A percentile compares a stretch with the other conserved stretches of the same genome.
phyloP scores from a whole-genome alignment of 2,797 vertebrate species.

The Scleropages formosus region DNA sequence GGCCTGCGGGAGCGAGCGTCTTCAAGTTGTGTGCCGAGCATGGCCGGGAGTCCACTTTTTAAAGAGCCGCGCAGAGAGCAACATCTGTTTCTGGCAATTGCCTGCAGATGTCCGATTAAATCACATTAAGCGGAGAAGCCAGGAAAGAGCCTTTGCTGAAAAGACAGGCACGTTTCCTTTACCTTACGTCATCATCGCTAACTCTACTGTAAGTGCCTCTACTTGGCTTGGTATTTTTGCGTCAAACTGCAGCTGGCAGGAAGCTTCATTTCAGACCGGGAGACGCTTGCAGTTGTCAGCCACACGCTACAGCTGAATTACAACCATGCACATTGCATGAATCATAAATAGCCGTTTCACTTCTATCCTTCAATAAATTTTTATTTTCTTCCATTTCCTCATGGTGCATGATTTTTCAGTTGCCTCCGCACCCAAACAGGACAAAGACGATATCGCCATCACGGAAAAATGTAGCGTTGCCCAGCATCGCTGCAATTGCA shows the following conservation, averaged over 20 bases:
- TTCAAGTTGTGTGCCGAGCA: neutral
- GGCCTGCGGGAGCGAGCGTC: neutral
- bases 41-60: neutral
- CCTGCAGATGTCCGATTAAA: conserved; percentile 16
- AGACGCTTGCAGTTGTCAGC: neutral
- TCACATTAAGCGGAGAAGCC: neutral
- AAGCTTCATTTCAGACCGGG: neutral
- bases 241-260: neutral
- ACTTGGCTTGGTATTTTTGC: neutral
- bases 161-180: neutral
- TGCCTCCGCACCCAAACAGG: too few relatives aligned
- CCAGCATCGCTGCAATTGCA: too few relatives aligned
- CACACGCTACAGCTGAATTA: neutral
- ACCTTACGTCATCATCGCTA: neutral
- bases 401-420: too few relatives aligned
- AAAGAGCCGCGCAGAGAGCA: neutral
- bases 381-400: neutral
- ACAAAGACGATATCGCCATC: too few relatives aligned
- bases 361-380: neutral
- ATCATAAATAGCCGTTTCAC: too few relatives aligned
- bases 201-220: neutral
- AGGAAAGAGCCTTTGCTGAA: neutral
- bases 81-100: conserved; percentile 7
- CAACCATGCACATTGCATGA: too few relatives aligned
- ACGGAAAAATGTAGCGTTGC: too few relatives aligned